These are phyloP conservation scores for Struthidea cinerea DNA, from an alignment of 2,113 vertebrate species.

Conservation along the genomic window DNA sequence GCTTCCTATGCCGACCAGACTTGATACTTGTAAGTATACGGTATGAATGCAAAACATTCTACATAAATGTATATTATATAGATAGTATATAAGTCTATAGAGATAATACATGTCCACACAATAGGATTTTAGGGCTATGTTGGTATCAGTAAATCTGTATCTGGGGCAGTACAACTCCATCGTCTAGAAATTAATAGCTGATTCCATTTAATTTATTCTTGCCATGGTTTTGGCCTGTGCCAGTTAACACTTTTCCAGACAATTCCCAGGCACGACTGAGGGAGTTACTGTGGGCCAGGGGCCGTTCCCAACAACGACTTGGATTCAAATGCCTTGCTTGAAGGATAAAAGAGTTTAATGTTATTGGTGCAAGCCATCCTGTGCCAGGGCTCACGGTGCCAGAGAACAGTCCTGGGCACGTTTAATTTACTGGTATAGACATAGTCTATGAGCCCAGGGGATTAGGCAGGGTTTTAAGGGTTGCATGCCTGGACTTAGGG, in stretches of 20 bases:
- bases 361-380: conserved; percentile 12
- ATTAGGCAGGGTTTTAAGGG: conserved; percentile 43
- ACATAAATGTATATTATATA: not conserved
- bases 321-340: conserved; percentile 11
- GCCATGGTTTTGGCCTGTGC: not conserved
- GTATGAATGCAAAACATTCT: not conserved
- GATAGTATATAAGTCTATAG: not conserved
- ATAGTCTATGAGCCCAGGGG: conserved; percentile 46
- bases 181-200: not conserved
- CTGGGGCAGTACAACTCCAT: not conserved
- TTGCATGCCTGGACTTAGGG: conserved; percentile 52
- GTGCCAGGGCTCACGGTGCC: conserved; percentile 28
- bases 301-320: not conserved
- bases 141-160: not conserved
- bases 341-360: conserved; percentile 35
- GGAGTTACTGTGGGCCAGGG: conserved; percentile 15
- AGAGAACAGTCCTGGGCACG: conserved; percentile 57
- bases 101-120: not conserved
- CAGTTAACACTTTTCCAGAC: not conserved
- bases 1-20: not conserved
- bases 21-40: not conserved
- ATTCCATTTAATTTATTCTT: conserved; percentile 8
- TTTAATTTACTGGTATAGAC: conserved; percentile 50
- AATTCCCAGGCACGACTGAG: conserved; percentile 6
- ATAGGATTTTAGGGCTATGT: not conserved